phyloP scores from a whole-genome alignment of 2,888 invertebrate genomes.

The Clunio marinus region DNA sequence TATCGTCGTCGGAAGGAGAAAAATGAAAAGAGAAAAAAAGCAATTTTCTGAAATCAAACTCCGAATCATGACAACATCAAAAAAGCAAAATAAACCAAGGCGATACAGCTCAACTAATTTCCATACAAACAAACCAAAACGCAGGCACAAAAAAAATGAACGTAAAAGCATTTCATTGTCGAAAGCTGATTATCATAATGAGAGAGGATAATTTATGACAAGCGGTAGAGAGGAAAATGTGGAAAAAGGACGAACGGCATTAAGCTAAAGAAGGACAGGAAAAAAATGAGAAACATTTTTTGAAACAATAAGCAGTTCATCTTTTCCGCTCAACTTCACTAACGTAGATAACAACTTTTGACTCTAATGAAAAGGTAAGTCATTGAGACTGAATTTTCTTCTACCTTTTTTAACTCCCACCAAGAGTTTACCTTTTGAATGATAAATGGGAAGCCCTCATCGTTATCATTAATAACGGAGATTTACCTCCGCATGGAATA shows the following conservation, averaged over 20 bases:
- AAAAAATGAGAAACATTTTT: conserved; percentile 7
- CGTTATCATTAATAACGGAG: conserved; percentile 28
- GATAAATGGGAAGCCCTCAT: conserved; percentile 15
- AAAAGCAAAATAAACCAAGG: background rate
- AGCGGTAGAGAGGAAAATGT: background rate
- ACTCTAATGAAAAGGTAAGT: conserved; percentile 38
- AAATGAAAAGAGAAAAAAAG: no score
- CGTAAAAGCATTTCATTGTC: background rate
- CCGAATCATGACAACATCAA: background rate
- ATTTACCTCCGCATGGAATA: conserved; percentile 18
- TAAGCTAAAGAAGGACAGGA: background rate
- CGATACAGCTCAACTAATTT: no score
- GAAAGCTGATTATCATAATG: conserved; percentile 29
- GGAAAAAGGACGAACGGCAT: background rate
- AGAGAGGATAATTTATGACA: conserved; percentile 38
- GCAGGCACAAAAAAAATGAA: background rate
- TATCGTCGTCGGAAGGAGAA: background rate
- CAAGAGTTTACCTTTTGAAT: background rate
- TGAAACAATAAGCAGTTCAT: conserved; percentile 34
- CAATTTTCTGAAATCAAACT: background rate
- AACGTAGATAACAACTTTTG: conserved; percentile 30
- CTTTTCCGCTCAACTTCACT: conserved; percentile 20
- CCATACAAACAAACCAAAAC: background rate
- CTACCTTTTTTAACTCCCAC: background rate
- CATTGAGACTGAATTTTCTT: conserved; percentile 22